Evolutionary conservation across 2,797 vertebrate species (phyloP), one percentile per base, ranked within the genome.

Genomic region (Brachyalestes nurse): DNA sequence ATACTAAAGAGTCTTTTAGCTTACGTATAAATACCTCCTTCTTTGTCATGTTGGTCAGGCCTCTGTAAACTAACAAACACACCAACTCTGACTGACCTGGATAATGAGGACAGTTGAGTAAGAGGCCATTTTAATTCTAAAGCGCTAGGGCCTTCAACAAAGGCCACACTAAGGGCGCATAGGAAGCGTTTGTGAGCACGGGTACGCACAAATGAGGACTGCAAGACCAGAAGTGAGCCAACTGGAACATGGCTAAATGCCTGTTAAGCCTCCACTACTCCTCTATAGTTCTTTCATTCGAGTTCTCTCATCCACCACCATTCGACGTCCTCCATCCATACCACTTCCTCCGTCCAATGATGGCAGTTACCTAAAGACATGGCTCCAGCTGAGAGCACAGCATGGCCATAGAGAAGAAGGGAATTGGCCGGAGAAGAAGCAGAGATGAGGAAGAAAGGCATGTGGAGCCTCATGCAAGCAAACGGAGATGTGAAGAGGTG

Each of bases 341-440:
- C 79, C 85, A 84, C 74, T n/a, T 70, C 75, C 77, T 84, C 81
- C 84, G 86, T 82, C 87, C 90, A 91, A 90, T 90, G 88, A 83
- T 94, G 89, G 14, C 61, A 64, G 13, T 61, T 13, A 61, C 86
- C 86, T 86, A 88, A 85, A 86, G 87, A 90, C 87, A 75, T 73
- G 34, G 5, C 73, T 89, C 80, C 89, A 88, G 49, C 77, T 81
- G 82, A 89, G 87, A 90, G 84, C 79, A 38, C 8, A 51, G 77
- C 78, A 75, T 87, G 78, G 86, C 88, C 82, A 0, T 87, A 57
- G 72, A 72, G 61, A 72, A 76, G 65, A 34, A 62, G 75, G 13
- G 40, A 40, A 74, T 73, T 72, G 86, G 79, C 81, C 38, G 64
- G 23, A 55, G 58, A 79, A 72, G 83, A 82, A 85, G 83, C 89